A percentile compares a stretch with the other conserved stretches of the same genome.
Conservation (phyloP, 2,797 vertebrate genomes). For the Furcifer pardalis region DNA sequence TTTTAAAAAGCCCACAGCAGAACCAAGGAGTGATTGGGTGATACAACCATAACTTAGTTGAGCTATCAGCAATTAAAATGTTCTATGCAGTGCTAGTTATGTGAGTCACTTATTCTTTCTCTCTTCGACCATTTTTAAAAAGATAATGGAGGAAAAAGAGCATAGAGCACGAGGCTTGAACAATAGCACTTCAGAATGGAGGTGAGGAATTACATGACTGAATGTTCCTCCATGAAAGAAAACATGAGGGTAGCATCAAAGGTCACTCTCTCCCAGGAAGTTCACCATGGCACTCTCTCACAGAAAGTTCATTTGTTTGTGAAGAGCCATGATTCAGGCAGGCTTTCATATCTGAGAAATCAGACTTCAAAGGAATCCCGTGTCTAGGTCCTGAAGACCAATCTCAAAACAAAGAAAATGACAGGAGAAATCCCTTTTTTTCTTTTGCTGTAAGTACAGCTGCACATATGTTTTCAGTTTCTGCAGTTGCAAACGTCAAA, state of each 20-base stretch:
- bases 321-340: no score
- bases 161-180: neutral
- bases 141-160: neutral
- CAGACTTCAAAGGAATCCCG: no score
- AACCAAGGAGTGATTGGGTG: neutral
- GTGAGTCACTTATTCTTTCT: neutral
- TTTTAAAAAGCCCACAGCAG: neutral
- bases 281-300: neutral
- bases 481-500: no score
- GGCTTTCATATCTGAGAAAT: no score
- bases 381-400: no score
- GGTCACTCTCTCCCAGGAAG: neutral
- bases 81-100: constrained; percentile 10
- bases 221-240: neutral
- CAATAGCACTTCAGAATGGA: neutral
- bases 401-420: no score
- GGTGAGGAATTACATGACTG: no score
- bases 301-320: no score
- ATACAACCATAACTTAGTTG: constrained; percentile 3
- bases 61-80: constrained; percentile 19
- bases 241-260: neutral
- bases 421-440: no score
- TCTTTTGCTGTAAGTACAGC: no score
- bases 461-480: no score
- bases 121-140: neutral